A percentile compares a stretch with the other conserved stretches of the same genome.
These are phyloP conservation scores for Chelon auratus DNA, from an alignment of 2,797 vertebrate species.

Conservation along the genomic window DNA sequence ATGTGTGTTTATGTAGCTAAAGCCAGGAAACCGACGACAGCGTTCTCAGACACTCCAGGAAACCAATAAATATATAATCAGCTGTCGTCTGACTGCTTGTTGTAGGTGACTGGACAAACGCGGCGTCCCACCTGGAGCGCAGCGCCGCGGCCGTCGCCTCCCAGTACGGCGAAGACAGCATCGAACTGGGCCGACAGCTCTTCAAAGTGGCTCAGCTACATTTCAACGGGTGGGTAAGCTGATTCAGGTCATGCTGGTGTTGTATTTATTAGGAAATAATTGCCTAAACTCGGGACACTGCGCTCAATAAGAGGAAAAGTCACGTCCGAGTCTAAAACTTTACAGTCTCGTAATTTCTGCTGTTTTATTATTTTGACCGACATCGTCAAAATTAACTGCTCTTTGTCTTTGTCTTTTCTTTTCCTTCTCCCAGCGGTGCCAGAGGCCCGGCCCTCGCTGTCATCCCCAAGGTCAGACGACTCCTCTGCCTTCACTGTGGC, in stretches of 20 bases:
- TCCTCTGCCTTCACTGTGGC: slow-evolving; percentile 89
- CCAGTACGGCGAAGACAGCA: slow-evolving; percentile 89
- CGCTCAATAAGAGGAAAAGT: background rate
- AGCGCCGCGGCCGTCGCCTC: slow-evolving; percentile 83
- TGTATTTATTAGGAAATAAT: background rate
- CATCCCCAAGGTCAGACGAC: slow-evolving; percentile 84
- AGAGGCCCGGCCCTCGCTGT: slow-evolving; percentile 83
- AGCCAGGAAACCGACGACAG: background rate
- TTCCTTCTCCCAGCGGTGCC: slow-evolving; percentile 81
- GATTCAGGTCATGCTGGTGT: background rate
- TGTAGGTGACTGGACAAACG: slow-evolving; percentile 90
- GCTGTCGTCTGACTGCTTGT: background rate
- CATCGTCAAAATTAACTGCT: slow-evolving; percentile 22
- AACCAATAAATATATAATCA: slow-evolving; percentile 1
- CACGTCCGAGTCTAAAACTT: background rate
- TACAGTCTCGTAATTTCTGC: background rate
- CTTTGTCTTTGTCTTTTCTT: slow-evolving; percentile 22
- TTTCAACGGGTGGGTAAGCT: slow-evolving; percentile 91
- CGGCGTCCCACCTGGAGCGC: slow-evolving; percentile 86
- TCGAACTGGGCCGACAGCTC: slow-evolving; percentile 92
- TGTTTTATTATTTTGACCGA: slow-evolving; percentile 13
- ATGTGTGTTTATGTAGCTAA: background rate
- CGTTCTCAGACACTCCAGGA: background rate
- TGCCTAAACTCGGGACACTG: slow-evolving; percentile 4
- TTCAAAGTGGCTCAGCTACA: slow-evolving; percentile 95